Percentiles rank a stretch among this genome's conserved stretches.
Conservation (phyloP, 30 jellyfish, hydroid and myxozoan species). For the Nemopilema nomurai region DNA sequence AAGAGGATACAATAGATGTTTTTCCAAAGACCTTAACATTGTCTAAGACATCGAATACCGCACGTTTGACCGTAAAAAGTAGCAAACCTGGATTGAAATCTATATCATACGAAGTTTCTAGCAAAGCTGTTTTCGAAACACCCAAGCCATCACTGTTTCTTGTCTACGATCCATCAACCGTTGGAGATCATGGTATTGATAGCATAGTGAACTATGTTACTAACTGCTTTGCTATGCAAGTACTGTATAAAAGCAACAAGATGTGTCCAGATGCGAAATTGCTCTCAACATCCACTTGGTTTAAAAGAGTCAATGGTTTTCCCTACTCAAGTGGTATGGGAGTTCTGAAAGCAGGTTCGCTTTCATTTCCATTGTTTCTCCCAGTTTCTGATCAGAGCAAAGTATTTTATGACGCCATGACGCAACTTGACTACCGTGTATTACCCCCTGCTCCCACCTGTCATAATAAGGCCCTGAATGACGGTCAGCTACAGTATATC, state of each 20-base stretch:
- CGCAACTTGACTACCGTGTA: background rate
- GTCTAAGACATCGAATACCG: slow-evolving; percentile 19
- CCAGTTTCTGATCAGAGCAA: slow-evolving; percentile 63
- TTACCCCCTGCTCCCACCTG: slow-evolving; percentile 25
- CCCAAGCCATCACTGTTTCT: slow-evolving; percentile 56
- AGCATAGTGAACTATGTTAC: slow-evolving; percentile 28
- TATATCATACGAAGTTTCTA: slow-evolving; percentile 41
- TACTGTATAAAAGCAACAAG: background rate
- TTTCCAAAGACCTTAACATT: slow-evolving; percentile 25
- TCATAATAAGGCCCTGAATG: slow-evolving; percentile 12
- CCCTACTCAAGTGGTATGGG: slow-evolving; percentile 69
- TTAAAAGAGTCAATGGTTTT: slow-evolving; percentile 12
- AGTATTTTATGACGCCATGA: slow-evolving; percentile 18
- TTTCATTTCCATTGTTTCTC: slow-evolving; percentile 57
- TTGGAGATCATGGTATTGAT: slow-evolving; percentile 10
- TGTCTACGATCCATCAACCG: slow-evolving; percentile 34
- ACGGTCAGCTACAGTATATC: slow-evolving; percentile 60
- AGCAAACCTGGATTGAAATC: slow-evolving; percentile 52
- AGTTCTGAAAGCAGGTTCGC: slow-evolving; percentile 15
- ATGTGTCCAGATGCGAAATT: slow-evolving; percentile 32
- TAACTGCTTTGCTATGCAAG: slow-evolving; percentile 49
- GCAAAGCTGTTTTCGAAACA: slow-evolving; percentile 26
- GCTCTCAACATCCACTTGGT: slow-evolving; percentile 68
- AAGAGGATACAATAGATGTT: slow-evolving; percentile 44
- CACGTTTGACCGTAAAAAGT: slow-evolving; percentile 29